These are phyloP conservation scores for Phenganax marumi DNA, from an alignment of 92 coral and sea anemone genomes.

Conservation along the genomic window DNA sequence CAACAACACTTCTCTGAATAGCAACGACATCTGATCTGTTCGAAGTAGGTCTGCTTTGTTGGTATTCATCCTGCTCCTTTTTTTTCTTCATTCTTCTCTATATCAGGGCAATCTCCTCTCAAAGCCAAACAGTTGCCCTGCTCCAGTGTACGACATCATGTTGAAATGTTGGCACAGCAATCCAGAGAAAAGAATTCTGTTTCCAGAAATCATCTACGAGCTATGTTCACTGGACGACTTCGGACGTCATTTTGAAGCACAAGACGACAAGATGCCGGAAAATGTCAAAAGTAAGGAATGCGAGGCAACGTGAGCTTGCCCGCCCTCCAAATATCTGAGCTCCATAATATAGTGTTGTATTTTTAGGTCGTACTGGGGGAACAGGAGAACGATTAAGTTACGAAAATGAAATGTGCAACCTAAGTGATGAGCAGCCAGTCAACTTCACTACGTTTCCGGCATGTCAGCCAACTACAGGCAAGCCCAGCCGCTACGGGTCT, in stretches of 20 bases:
- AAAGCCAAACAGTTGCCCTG: slow-evolving; percentile 84
- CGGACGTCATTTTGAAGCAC: slow-evolving; percentile 19
- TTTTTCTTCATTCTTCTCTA: background rate
- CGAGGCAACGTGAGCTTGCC: no score
- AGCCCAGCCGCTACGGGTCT: background rate
- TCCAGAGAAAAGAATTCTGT: slow-evolving; percentile 37
- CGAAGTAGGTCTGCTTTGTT: no score
- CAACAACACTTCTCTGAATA: no score
- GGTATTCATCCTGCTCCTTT: background rate
- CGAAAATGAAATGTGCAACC: background rate
- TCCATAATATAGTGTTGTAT: background rate
- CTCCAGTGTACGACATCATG: slow-evolving; percentile 79
- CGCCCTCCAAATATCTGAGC: no score
- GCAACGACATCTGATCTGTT: no score
- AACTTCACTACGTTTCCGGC: slow-evolving; percentile 13
- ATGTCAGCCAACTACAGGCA: slow-evolving; percentile 4
- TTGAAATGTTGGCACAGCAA: slow-evolving; percentile 80
- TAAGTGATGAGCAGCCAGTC: slow-evolving; percentile 19
- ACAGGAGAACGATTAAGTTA: background rate
- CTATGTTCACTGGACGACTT: slow-evolving; percentile 37
- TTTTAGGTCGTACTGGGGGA: slow-evolving; percentile 2
- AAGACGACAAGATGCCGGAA: slow-evolving; percentile 4
- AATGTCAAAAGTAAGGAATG: slow-evolving; percentile 16
- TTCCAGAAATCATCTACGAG: slow-evolving; percentile 32
- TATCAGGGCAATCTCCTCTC: slow-evolving; percentile 79